Percentiles rank a stretch among this genome's conserved stretches.
phyloP scores from a whole-genome alignment of 1,140 invertebrate genomes.

The Nephila pilipes region DNA sequence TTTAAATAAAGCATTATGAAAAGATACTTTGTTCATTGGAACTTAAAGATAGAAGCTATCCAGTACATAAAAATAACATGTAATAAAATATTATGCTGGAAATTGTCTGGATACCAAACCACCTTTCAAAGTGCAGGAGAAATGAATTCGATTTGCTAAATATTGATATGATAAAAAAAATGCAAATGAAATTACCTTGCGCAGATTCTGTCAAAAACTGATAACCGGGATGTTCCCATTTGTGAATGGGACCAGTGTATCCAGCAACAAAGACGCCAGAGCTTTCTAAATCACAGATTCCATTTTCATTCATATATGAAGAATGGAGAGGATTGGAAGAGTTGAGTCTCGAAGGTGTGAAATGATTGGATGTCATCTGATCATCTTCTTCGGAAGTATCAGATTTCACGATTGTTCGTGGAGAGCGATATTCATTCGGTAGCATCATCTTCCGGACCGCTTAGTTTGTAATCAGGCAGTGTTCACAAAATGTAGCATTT shows the following conservation, averaged over 20 bases:
- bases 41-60: no score
- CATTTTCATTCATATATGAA: not conserved
- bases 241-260: slow-evolving; percentile 72
- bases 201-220: slow-evolving; percentile 67
- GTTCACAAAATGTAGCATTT: not conserved
- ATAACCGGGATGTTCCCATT: slow-evolving; percentile 73
- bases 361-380: not conserved
- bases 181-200: slow-evolving; percentile 15
- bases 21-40: no score
- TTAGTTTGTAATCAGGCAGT: not conserved
- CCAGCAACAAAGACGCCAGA: slow-evolving; percentile 70
- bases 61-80: no score
- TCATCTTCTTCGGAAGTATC: slow-evolving; percentile 26
- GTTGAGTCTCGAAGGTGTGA: not conserved
- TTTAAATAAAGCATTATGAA: no score
- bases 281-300: slow-evolving; percentile 45
- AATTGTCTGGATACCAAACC: no score
- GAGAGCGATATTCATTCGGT: slow-evolving; percentile 23
- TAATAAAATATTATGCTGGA: no score
- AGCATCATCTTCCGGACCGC: slow-evolving; percentile 34
- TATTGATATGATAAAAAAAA: not conserved
- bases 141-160: no score
- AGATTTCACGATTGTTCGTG: not conserved
- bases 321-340: not conserved
- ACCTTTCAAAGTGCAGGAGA: no score